These are phyloP conservation scores for Leptopilina drosophilae DNA, from an alignment of 2,888 invertebrate genomes.

Conservation along the genomic window DNA sequence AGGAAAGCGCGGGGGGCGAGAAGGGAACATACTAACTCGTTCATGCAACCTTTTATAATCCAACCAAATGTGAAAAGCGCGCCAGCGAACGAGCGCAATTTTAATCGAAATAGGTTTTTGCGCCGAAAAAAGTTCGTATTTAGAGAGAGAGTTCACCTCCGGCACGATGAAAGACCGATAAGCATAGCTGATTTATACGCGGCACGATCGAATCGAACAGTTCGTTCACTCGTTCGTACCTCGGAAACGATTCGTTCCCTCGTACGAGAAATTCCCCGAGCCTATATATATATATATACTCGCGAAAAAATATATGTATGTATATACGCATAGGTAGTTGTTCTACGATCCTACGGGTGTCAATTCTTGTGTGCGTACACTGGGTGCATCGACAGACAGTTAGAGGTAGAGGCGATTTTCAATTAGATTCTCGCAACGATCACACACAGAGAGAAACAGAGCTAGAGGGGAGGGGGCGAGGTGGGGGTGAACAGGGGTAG, in stretches of 20 bases:
- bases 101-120: constrained; percentile 77
- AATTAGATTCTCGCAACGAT: constrained; percentile 63
- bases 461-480: neutral
- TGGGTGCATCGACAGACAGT: constrained; percentile 50
- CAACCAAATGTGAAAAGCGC: constrained; percentile 74
- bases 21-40: constrained; percentile 56
- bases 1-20: constrained; percentile 1
- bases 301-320: constrained; percentile 48
- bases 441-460: constrained; percentile 18
- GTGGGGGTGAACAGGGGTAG: constrained; percentile 1
- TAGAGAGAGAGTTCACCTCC: constrained; percentile 76
- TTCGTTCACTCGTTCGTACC: constrained; percentile 68
- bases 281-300: constrained; percentile 57
- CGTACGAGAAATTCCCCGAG: constrained; percentile 57
- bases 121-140: constrained; percentile 74
- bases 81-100: constrained; percentile 68
- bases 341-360: constrained; percentile 54
- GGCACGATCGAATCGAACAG: constrained; percentile 62
- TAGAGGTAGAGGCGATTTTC: constrained; percentile 63
- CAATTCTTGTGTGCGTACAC: constrained; percentile 54
- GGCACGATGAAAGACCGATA: constrained; percentile 76
- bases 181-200: constrained; percentile 73
- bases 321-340: constrained; percentile 58
- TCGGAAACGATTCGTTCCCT: constrained; percentile 70
- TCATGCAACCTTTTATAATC: constrained; percentile 73